phyloP scores from a whole-genome alignment of 2,888 invertebrate species.

The Hedychridium roseum region DNA sequence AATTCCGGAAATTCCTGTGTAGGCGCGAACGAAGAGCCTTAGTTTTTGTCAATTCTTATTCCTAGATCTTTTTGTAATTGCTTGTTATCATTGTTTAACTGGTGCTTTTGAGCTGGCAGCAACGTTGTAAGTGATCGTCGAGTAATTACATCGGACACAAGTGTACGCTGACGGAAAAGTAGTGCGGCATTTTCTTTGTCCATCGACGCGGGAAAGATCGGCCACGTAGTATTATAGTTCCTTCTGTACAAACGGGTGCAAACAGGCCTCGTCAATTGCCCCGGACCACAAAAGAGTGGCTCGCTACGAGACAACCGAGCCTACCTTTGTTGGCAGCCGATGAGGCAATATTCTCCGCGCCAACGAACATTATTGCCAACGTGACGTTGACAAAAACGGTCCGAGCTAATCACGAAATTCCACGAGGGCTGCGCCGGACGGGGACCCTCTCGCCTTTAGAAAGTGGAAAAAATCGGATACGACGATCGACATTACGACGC shows the following conservation, averaged over 20 bases:
- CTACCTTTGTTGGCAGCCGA: slow-evolving; percentile 22
- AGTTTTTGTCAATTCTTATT: no score
- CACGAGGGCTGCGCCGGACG: slow-evolving; percentile 40
- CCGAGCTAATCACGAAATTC: slow-evolving; percentile 54
- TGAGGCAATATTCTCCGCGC: slow-evolving; percentile 58
- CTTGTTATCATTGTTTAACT: no score
- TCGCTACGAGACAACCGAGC: slow-evolving; percentile 15
- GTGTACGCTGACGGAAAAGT: no score
- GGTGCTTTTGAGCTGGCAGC: no score
- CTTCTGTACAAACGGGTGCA: neutral
- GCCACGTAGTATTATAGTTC: slow-evolving; percentile 1
- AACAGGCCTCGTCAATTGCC: slow-evolving; percentile 9
- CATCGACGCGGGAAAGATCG: slow-evolving; percentile 15
- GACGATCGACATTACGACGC: no score
- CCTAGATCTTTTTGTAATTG: no score
- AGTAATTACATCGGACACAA: no score
- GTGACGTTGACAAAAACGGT: slow-evolving; percentile 41
- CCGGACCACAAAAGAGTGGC: slow-evolving; percentile 18
- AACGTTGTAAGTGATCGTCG: no score
- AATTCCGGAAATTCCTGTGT: no score
- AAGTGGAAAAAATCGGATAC: slow-evolving; percentile 53
- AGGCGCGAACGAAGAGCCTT: no score
- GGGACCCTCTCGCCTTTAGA: slow-evolving; percentile 50
- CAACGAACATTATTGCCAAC: slow-evolving; percentile 59
- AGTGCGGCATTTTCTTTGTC: slow-evolving; percentile 13